Base-by-base conservation (phyloP, 2,797 vertebrate genomes). In the Melopsittacus undulatus region DNA sequence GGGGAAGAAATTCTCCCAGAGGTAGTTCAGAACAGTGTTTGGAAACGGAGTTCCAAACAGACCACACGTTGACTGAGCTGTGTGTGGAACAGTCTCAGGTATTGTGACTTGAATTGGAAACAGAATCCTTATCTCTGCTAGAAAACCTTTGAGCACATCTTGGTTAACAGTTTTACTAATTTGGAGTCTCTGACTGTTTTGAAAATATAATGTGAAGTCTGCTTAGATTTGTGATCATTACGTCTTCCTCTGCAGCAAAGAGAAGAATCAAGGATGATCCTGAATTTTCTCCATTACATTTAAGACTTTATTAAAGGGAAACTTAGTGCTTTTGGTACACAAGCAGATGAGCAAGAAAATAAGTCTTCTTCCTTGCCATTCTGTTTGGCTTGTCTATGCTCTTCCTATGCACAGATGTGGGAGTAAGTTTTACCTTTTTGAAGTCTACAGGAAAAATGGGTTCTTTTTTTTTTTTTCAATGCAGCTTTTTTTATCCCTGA, bases 31-130 rank as follows among this genome's bases (percentile, higher is more conserved):
- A 49, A 29, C 6, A 10, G 18, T 38, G 8, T 16, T 66, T 74
- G 76, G 73, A 49, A 89, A 87, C 9, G 21, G 3, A 15, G 8
- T 62, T 70, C 11, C n/a, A n/a, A 70, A 15, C 12, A 34, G 29
- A 36, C n/a, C 7, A 40, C 3, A 1, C 0, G 0, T 9, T 51
- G 34, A 16, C 30, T 72, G 29, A 81, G 11, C 32, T 72, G 17
- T 36, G 22, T 48, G 48, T 11, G 40, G 78, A 24, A 15, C 24
- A 42, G 11, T 48, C 38, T 38, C 45, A n/a, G 43, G 10, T 72
- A 38, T 3, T 48, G 27, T 67, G 5, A 64, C 81, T 81, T 66
- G 48, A 74, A 64, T 38, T 29, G 13, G 19, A 81, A 83, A 38
- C 30, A 61, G 54, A 29, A 42, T 2, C 15, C 38, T 84, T 57